phyloP scores from a whole-genome alignment of 2,888 invertebrate species.

The Margaritifera margaritifera region DNA sequence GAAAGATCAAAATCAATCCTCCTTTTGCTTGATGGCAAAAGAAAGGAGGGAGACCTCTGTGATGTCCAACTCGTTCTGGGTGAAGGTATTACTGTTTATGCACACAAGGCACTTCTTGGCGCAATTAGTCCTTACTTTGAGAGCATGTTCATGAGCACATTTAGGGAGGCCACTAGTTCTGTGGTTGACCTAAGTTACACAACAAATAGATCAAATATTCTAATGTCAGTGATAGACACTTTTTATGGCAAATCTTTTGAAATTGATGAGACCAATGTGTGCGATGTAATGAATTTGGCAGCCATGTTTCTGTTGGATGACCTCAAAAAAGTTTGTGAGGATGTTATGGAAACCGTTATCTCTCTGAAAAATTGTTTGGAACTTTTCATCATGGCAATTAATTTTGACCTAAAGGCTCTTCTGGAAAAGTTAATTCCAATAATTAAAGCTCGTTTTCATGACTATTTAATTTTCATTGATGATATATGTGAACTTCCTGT shows the following conservation, averaged over 20 bases:
- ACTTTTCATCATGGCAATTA: conserved; percentile 12
- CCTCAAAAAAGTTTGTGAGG: conserved; percentile 10
- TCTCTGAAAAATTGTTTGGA: conserved; percentile 5
- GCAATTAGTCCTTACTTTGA: conserved; percentile 30
- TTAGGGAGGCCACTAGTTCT: conserved; percentile 24
- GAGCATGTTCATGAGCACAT: conserved; percentile 27
- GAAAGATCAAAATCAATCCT: conserved; percentile 11
- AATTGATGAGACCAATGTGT: conserved; percentile 16
- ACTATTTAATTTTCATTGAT: conserved; percentile 21
- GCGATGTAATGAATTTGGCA: conserved; percentile 20
- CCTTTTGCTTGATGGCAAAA: conserved; percentile 1
- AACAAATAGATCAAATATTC: conserved; percentile 14
- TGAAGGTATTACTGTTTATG: conserved; percentile 21
- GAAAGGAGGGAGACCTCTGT: conserved; percentile 18
- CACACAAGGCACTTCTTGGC: conserved; percentile 30
- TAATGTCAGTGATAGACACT: conserved; percentile 19
- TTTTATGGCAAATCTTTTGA: conserved; percentile 25
- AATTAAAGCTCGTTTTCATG: conserved; percentile 19
- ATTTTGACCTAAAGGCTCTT: conserved; percentile 12
- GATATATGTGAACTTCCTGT: conserved; percentile 6
- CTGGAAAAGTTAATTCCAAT: conserved; percentile 14
- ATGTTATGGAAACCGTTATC: conserved; percentile 10
- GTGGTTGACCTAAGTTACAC: conserved; percentile 17
- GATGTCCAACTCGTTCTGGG: conserved; percentile 20
- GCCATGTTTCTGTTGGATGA: conserved; percentile 21